Conservation (phyloP, 1,140 invertebrate genomes). For the Agrypnia vestita region DNA sequence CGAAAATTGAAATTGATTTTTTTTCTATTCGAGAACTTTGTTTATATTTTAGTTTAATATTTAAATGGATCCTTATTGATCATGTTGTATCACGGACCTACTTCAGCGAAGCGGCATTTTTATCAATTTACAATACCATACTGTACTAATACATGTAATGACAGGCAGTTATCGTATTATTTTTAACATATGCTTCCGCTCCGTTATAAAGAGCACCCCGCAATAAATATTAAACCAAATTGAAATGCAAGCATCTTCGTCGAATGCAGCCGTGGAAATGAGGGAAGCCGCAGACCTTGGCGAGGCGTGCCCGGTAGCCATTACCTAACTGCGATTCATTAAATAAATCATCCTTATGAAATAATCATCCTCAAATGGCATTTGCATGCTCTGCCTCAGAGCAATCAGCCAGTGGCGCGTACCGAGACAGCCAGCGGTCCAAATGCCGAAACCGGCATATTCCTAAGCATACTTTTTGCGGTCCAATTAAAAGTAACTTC, state of each 20-base stretch:
- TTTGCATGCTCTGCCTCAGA: constrained; percentile 27
- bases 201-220: not conserved
- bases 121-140: not conserved
- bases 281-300: not conserved
- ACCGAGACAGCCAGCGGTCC: not conserved
- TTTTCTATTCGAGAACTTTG: too few species aligned
- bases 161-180: not conserved
- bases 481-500: too few species aligned
- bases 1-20: too few species aligned
- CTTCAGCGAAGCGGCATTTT: not conserved
- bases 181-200: not conserved
- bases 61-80: too few species aligned
- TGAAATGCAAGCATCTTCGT: constrained; percentile 13
- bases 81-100: too few species aligned
- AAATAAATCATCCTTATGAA: constrained; percentile 41
- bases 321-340: constrained; percentile 40
- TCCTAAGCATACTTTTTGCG: too few species aligned
- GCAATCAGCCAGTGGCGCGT: constrained; percentile 12
- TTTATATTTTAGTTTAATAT: too few species aligned
- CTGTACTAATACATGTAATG: not conserved
- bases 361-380: constrained; percentile 40
- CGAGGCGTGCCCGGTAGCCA: constrained; percentile 26
- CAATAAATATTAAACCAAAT: constrained; percentile 7
- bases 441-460: too few species aligned
- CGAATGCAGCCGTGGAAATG: not conserved